A percentile compares a stretch with the other conserved stretches of the same genome.
phyloP scores from a whole-genome alignment of 2,113 vertebrate genomes.

The Ciconia stormi region DNA sequence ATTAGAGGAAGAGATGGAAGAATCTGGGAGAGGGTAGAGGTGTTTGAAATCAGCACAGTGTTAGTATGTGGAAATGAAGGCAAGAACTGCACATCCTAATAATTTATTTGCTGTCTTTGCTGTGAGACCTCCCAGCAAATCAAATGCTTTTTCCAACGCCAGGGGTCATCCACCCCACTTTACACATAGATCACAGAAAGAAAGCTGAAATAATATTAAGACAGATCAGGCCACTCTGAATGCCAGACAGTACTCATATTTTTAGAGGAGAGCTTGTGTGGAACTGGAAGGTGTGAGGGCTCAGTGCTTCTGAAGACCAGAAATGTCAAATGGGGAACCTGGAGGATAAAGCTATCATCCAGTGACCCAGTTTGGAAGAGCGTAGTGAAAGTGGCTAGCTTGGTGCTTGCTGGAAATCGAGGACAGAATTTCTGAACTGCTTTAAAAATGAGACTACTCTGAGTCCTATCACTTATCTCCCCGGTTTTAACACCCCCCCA shows the following conservation, averaged over 20 bases:
- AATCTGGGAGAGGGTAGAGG: neutral
- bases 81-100: neutral
- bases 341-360: neutral
- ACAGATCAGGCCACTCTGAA: neutral
- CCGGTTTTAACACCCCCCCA: neutral
- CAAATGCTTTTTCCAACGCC: neutral
- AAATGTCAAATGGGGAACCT: neutral
- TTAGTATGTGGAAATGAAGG: neutral
- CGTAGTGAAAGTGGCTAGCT: rapidly evolving
- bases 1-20: neutral
- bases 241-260: neutral
- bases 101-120: neutral
- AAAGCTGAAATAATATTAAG: neutral
- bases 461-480: neutral
- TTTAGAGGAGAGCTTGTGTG: neutral
- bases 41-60: neutral
- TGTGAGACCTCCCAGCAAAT: neutral
- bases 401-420: rapidly evolving
- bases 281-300: neutral
- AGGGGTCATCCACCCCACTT: neutral
- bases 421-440: neutral
- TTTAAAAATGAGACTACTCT: neutral
- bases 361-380: neutral
- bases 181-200: neutral
- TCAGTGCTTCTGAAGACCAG: neutral